Conservation (phyloP, 2,113 vertebrate genomes). For the Thryonomys swinderianus region DNA sequence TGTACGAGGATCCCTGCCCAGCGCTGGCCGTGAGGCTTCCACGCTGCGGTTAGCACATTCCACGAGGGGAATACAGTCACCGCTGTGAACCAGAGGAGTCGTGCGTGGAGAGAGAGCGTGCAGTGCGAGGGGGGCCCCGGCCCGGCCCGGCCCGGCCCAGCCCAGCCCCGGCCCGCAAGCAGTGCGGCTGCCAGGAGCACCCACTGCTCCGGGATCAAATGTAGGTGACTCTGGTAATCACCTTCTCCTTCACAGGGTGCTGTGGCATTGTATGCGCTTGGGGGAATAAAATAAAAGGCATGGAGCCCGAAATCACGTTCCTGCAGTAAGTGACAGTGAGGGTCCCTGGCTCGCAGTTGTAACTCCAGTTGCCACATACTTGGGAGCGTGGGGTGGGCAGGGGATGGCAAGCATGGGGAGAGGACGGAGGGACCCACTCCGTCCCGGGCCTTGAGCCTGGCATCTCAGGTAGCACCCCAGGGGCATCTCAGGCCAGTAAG, state of each 20-base stretch:
- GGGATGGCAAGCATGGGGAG: not conserved
- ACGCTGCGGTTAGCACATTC: not conserved
- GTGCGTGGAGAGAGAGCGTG: not conserved
- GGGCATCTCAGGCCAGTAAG: not conserved
- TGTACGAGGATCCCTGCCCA: not conserved
- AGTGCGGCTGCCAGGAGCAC: not conserved
- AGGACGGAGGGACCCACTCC: not conserved
- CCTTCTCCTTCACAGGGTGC: not conserved
- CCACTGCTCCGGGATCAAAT: not conserved
- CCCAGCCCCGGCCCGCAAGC: not conserved
- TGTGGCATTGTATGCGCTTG: not conserved
- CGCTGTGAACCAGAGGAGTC: not conserved
- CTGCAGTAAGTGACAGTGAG: not conserved
- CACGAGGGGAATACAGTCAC: no score
- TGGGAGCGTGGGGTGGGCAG: not conserved
- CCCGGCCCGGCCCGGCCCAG: not conserved
- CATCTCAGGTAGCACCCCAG: not conserved
- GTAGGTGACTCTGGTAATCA: fast-evolving
- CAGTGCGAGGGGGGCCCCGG: not conserved
- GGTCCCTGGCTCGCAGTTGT: not conserved
- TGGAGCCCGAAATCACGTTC: no score
- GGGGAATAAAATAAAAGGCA: not conserved
- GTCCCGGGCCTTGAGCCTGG: not conserved
- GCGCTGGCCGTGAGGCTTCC: no score
- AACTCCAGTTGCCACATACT: not conserved